Percentiles rank a stretch among this genome's conserved stretches.
phyloP scores from a whole-genome alignment of 2,888 invertebrate genomes.

The Notocelia uddmanniana region DNA sequence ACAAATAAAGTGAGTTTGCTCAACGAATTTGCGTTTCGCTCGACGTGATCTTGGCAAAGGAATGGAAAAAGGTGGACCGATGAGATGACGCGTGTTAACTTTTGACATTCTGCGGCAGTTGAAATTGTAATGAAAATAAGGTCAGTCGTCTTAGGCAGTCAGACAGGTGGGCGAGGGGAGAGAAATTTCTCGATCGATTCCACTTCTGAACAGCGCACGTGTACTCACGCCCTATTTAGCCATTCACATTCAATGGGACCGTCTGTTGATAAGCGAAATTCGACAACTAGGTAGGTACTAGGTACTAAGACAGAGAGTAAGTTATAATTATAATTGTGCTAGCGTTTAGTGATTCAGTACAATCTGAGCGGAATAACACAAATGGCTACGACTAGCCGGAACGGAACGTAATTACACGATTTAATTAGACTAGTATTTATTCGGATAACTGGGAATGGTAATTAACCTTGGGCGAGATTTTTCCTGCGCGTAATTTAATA shows the following conservation, averaged over 20 bases:
- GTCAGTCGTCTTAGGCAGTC: conserved; percentile 50
- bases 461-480: conserved; percentile 26
- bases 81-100: conserved; percentile 35
- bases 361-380: conserved; percentile 7
- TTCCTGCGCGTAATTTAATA: conserved; percentile 30
- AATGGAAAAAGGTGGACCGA: conserved; percentile 28
- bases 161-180: conserved; percentile 53
- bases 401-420: conserved; percentile 15
- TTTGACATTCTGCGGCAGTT: conserved; percentile 39
- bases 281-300: too few relatives aligned
- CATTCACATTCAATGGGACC: conserved; percentile 51
- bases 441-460: conserved; percentile 22
- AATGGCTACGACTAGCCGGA: conserved; percentile 5
- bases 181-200: conserved; percentile 55
- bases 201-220: conserved; percentile 51
- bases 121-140: conserved; percentile 51
- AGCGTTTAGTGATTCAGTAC: conserved; percentile 13
- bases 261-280: conserved; percentile 38
- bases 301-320: conserved; percentile 5
- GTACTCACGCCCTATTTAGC: conserved; percentile 53
- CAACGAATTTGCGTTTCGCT: conserved; percentile 37
- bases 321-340: conserved; percentile 4
- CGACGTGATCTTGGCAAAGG: conserved; percentile 41
- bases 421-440: conserved; percentile 29
- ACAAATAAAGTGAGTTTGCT: conserved; percentile 42